Percentiles rank a stretch among this genome's conserved stretches.
phyloP scores from a whole-genome alignment of 2,113 vertebrate species.

The Heterocephalus glaber region DNA sequence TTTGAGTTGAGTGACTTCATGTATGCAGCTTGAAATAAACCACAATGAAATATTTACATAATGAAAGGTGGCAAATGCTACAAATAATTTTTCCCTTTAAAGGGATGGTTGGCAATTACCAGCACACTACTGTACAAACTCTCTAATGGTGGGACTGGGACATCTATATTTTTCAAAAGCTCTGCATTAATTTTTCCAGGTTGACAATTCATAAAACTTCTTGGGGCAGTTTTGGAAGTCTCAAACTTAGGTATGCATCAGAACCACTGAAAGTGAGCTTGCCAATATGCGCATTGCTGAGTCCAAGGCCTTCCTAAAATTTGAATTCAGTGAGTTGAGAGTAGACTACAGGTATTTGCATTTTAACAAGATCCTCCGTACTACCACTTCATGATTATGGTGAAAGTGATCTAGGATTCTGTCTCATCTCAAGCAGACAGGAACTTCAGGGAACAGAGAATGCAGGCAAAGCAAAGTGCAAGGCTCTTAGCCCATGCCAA shows the following conservation, averaged over 20 bases:
- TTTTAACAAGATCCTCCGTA: neutral
- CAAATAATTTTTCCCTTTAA: conserved; percentile 10
- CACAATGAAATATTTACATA: neutral
- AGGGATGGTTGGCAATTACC: neutral
- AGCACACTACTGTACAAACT: neutral
- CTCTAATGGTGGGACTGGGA: neutral
- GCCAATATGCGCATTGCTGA: neutral
- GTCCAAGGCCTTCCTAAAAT: neutral
- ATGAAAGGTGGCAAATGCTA: neutral
- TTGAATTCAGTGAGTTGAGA: neutral
- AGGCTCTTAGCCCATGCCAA: neutral
- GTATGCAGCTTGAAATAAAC: conserved; percentile 37
- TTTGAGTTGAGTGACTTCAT: neutral
- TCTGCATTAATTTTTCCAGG: neutral
- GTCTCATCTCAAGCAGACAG: neutral
- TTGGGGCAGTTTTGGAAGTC: neutral
- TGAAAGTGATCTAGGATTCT: neutral
- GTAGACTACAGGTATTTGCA: neutral
- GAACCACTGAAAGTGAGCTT: neutral
- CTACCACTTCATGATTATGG: neutral
- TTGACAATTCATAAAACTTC: neutral
- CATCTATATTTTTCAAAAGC: conserved; percentile 10
- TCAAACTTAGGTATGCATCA: neutral
- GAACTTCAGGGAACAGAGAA: neutral
- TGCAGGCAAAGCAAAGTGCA: neutral